These are phyloP conservation scores for Eulimnadia texana DNA, from an alignment of 1,140 invertebrate genomes.

Conservation along the genomic window DNA sequence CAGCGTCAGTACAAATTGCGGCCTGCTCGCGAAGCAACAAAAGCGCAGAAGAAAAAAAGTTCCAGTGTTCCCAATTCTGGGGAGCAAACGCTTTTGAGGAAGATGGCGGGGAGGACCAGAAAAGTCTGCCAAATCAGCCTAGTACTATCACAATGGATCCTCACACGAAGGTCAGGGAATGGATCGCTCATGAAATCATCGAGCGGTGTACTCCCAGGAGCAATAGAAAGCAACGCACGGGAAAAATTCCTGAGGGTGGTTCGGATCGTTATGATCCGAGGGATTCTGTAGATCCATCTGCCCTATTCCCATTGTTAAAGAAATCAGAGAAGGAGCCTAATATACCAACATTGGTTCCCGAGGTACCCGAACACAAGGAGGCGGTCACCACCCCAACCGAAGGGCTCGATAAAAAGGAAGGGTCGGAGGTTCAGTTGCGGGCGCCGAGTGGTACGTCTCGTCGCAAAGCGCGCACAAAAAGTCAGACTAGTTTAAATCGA, in stretches of 20 bases:
- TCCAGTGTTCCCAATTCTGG: not conserved
- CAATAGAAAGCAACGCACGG: constrained; percentile 27
- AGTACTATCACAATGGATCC: constrained; percentile 66
- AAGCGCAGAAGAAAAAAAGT: not conserved
- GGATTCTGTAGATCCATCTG: not conserved
- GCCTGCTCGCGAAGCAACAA: not conserved
- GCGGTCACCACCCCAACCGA: not conserved
- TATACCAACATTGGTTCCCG: constrained; percentile 2
- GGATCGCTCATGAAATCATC: constrained; percentile 54
- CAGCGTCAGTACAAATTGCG: constrained; percentile 28
- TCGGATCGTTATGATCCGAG: constrained; percentile 9
- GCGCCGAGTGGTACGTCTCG: constrained; percentile 2
- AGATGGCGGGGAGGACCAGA: constrained; percentile 39
- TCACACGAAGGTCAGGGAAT: constrained; percentile 65
- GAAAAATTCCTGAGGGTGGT: constrained; percentile 23
- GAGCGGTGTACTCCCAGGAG: constrained; percentile 45
- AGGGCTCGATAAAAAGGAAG: not conserved
- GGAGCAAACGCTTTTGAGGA: constrained; percentile 22
- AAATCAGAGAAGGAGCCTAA: not conserved
- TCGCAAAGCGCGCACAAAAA: constrained; percentile 29
- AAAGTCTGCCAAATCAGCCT: constrained; percentile 49
- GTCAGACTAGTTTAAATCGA: constrained; percentile 27
- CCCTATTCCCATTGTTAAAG: not conserved
- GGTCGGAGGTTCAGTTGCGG: not conserved
- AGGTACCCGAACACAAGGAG: not conserved